Evolutionary conservation across 2,888 invertebrate species (phyloP).

Genomic region (Drosophila pseudotakahashii): DNA sequence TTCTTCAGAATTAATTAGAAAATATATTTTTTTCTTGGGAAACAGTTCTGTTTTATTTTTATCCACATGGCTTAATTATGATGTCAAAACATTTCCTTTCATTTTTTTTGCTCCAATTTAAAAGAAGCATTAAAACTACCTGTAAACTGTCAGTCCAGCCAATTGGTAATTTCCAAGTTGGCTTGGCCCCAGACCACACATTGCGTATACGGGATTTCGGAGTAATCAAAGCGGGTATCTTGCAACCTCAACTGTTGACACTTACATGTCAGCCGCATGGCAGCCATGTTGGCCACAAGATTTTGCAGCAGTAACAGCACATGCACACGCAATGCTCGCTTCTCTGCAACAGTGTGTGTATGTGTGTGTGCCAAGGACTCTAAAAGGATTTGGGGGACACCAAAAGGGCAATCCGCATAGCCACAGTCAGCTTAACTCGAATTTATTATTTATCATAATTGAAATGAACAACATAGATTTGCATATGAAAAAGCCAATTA

Average conservation of each 20-base stretch:
- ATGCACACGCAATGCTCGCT: neutral
- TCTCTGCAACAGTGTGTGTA: constrained; percentile 1
- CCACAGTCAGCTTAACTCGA: constrained; percentile 5
- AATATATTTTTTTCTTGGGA: too few species aligned
- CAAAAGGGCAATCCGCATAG: neutral
- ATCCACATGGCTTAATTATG: neutral
- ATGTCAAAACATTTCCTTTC: too few species aligned
- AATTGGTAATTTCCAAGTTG: neutral
- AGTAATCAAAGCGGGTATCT: constrained; percentile 2
- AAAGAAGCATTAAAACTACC: neutral
- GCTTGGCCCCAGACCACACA: neutral
- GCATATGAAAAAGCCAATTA: neutral
- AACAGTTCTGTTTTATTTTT: neutral
- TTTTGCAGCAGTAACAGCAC: constrained; percentile 10
- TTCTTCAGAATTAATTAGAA: neutral
- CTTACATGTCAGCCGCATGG: constrained; percentile 27
- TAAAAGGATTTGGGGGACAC: constrained; percentile 8
- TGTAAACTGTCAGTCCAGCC: neutral
- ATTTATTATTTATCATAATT: constrained; percentile 21
- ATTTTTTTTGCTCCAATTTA: too few species aligned
- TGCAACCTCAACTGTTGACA: constrained; percentile 20
- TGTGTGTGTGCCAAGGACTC: constrained; percentile 15
- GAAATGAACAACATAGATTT: constrained; percentile 4
- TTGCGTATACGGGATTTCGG: constrained; percentile 15
- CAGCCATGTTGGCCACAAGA: constrained; percentile 26